Evolutionary conservation across 2,888 invertebrate species (phyloP), one percentile per base, ranked within the genome.

Genomic region (Polydrusus tereticollis): DNA sequence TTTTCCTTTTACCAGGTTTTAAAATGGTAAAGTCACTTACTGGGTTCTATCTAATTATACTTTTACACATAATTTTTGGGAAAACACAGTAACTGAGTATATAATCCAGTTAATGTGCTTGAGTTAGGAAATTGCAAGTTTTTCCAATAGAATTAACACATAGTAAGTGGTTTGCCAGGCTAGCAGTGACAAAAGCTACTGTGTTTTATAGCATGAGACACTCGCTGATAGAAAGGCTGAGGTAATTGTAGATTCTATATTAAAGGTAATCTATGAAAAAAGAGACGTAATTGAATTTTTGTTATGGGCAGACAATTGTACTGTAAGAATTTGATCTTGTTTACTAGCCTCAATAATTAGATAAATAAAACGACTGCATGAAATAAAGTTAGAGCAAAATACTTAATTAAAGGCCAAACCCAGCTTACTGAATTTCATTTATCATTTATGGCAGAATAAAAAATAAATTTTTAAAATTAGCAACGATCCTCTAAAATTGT

Each of bases 151-250:
- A n/a, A n/a, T n/a, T n/a, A n/a, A n/a, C n/a, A n/a, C n/a, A n/a
- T n/a, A n/a, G n/a, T n/a, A n/a, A n/a, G n/a, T n/a, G n/a, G 26
- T 76, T 69, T 57, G 73, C 75, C 4, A 58, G 50, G 3, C 43
- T 73, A 21, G 20, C 12, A 26, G 18, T 12, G n/a, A 63, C 41
- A 67, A 69, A 52, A 72, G 63, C 55, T 68, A 67, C 38, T 69
- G 69, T 72, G 64, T 62, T 41, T 3, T 74, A 8, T 76, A 75
- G 74, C 74, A 76, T 57, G 75, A 76, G 59, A 72, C 74, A 29
- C 8, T 74, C 64, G 47, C 6, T 16, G 70, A 63, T 2, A 60
- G 73, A 16, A 71, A 69, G 16, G 73, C 68, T 18, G 58, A 74
- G 14, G 41, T 59, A 38, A 68, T 76, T 63, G 67, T 64, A 16